Conservation (phyloP, 2,797 vertebrate species). For the Ceyx erithaca region DNA sequence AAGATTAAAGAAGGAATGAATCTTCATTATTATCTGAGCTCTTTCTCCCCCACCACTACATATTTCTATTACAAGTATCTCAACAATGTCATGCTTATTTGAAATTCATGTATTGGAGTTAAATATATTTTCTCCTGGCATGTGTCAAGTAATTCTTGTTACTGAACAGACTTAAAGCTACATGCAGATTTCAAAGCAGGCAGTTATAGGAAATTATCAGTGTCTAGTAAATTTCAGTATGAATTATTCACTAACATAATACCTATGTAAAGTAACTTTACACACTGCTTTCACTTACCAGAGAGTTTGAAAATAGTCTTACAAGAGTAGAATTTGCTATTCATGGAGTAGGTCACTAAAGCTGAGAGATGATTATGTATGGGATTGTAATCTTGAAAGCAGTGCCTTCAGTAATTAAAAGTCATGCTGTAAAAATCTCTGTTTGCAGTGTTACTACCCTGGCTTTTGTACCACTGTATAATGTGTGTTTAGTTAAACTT, state of each 20-base stretch:
- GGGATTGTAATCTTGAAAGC: background rate
- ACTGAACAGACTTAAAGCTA: background rate
- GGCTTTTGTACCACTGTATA: background rate
- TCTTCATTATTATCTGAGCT: background rate
- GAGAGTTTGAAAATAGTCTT: background rate
- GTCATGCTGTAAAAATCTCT: background rate
- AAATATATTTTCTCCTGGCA: background rate
- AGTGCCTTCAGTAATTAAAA: background rate
- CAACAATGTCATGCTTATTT: background rate
- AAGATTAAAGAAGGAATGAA: background rate
- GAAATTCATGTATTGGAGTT: background rate
- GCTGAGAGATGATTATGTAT: background rate
- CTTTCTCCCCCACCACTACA: background rate
- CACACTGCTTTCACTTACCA: background rate
- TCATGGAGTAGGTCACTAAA: background rate
- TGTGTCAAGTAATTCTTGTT: background rate
- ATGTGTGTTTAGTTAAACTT: background rate
- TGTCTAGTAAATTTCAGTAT: background rate
- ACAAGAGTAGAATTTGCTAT: background rate
- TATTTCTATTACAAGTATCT: background rate
- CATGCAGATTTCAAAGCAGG: background rate
- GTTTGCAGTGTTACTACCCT: background rate
- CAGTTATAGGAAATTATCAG: background rate
- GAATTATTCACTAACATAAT: background rate
- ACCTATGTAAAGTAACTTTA: background rate